A percentile compares a stretch with the other conserved stretches of the same genome.
Conservation (phyloP, 1,140 invertebrate species). For the Drosophila quadrilineata region DNA sequence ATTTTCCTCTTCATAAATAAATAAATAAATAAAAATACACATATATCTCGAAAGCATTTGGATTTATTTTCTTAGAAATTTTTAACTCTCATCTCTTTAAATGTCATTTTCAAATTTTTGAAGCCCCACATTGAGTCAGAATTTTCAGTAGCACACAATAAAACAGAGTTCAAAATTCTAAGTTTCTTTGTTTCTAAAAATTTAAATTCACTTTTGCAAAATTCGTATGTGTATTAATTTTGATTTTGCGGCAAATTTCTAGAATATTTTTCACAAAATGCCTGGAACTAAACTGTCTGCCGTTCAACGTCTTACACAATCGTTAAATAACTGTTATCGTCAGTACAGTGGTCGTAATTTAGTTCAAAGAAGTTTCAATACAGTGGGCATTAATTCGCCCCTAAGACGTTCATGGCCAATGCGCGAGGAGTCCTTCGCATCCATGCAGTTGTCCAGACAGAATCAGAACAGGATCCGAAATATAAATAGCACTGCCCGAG, state of each 20-base stretch:
- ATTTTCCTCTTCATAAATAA: conserved; percentile 48
- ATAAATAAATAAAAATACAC: conserved; percentile 47
- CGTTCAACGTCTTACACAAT: neutral
- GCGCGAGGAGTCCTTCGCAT: conserved; percentile 22
- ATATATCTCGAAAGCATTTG: no score
- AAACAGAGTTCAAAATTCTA: no score
- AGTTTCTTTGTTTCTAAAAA: no score
- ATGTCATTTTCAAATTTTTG: no score
- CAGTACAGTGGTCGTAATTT: conserved; percentile 5
- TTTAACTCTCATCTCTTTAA: no score
- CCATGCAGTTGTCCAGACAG: conserved; percentile 2
- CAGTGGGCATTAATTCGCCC: neutral
- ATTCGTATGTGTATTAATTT: no score
- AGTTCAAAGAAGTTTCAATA: neutral
- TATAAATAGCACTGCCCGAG: no score
- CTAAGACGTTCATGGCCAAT: conserved; percentile 4
- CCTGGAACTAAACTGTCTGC: conserved; percentile 14
- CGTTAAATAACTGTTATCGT: neutral
- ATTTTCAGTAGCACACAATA: no score
- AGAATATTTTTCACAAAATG: conserved; percentile 10
- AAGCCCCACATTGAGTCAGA: no score
- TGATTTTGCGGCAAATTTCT: no score
- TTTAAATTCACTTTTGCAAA: no score
- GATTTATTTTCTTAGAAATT: no score
- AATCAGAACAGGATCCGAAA: neutral